Evolutionary conservation across 2,797 vertebrate genomes (phyloP), one percentile per base, ranked within the genome.

Genomic region (Pampus argenteus): DNA sequence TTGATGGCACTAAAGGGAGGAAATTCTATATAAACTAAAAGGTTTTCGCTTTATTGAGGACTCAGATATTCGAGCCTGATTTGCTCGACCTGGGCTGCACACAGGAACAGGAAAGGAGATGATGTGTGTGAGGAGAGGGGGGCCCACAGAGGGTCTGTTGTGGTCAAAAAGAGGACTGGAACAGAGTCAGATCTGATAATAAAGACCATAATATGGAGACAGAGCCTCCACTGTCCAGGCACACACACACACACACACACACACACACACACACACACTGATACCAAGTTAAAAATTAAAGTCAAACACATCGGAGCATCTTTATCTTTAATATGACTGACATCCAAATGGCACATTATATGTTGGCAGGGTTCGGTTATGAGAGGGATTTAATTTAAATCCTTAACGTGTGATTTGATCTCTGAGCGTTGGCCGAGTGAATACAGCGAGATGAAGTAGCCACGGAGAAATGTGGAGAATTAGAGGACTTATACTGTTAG

Each of bases 31-130:
- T n/a, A n/a, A n/a, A n/a, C n/a, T n/a, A 74, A 78, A n/a, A 67
- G 56, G 25, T 81, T 54, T 75, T 42, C 15, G 45, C 81, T 71
- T 75, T 55, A 81, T 71, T 65, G 74, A 64, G 59, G 49, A 51
- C 52, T 76, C 18, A 72, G 68, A 26, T 64, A 74, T 66, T 6
- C 18, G 42, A 76, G 66, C 42, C 28, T 65, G 54, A 70, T 81
- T 61, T 31, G 34, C 44, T 71, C 66, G 76, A 66, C 58, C 58
- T 40, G 42, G 45, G 54, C 56, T 14, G 59, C 36, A 62, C 56
- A 77, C 61, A 64, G 74, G 57, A 61, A 67, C 34, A 79, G 82
- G 84, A 86, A 82, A 75, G 75, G 64, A 83, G 73, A 62, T 26
- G n/a, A n/a, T n/a, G n/a, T n/a, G 40, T 65, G 59, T 48, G 68